Percentiles rank a stretch among this genome's conserved stretches.
Conservation (phyloP, 2,888 invertebrate species). For the Empis livida region DNA sequence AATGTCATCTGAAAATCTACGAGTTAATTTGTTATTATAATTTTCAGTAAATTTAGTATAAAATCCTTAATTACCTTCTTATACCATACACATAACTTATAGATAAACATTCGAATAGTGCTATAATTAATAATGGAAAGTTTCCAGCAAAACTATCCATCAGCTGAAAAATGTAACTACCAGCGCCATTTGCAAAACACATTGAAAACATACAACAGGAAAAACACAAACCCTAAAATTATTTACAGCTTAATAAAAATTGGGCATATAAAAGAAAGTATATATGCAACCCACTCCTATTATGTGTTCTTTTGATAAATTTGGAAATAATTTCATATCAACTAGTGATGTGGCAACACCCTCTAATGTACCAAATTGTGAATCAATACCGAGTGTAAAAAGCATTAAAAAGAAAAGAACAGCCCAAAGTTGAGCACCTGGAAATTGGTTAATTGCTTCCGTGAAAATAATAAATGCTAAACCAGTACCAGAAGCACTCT, state of each 20-base stretch:
- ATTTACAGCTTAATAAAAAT: not conserved
- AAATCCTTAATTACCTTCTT: conserved; percentile 65
- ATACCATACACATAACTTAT: conserved; percentile 91
- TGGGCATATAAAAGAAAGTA: not conserved
- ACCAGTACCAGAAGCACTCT: conserved; percentile 95
- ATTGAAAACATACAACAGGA: conserved; percentile 75
- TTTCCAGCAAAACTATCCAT: conserved; percentile 93
- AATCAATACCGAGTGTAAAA: conserved; percentile 89
- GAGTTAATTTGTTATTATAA: conserved; percentile 12
- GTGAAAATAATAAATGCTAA: conserved; percentile 95
- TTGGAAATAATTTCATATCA: conserved; percentile 88
- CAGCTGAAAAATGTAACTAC: conserved; percentile 84
- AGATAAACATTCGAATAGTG: conserved; percentile 82
- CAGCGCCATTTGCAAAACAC: conserved; percentile 84
- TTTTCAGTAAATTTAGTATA: not conserved
- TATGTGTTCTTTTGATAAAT: conserved; percentile 75
- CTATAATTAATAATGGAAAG: conserved; percentile 82
- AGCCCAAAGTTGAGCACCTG: conserved; percentile 92
- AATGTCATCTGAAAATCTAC: conserved; percentile 83
- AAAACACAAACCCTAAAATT: conserved; percentile 47
- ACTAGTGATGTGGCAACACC: conserved; percentile 92
- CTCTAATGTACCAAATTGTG: conserved; percentile 91
- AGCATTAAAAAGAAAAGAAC: conserved; percentile 94
- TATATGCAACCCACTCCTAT: conserved; percentile 46
- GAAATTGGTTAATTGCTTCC: conserved; percentile 95